Conservation (phyloP, 2,113 vertebrate genomes). For the Poeciliopsis occidentalis region DNA sequence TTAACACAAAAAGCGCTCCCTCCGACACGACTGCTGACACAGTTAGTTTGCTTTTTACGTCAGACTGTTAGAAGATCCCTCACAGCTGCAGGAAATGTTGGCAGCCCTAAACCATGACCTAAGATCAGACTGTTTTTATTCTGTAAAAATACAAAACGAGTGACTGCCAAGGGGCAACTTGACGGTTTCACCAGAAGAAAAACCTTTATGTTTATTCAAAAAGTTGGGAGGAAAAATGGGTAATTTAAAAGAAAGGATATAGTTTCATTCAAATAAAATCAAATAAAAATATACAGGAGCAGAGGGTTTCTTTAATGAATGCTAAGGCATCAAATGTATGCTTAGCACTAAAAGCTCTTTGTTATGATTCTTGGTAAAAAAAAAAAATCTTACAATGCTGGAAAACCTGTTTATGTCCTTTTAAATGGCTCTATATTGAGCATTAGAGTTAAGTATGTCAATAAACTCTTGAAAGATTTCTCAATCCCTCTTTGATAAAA, state of each 20-base stretch:
- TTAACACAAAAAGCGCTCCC: slow-evolving; percentile 56
- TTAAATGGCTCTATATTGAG: not conserved
- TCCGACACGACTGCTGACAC: slow-evolving; percentile 51
- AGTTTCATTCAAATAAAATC: not conserved
- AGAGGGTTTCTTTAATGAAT: not conserved
- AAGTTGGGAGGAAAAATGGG: slow-evolving; percentile 37
- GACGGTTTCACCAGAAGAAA: slow-evolving; percentile 41
- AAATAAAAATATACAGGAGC: not conserved
- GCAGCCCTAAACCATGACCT: slow-evolving; percentile 64
- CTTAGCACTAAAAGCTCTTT: not conserved
- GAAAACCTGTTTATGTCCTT: not conserved
- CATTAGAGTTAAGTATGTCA: too few relatives aligned
- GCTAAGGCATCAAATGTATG: not conserved
- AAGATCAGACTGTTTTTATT: slow-evolving; percentile 50
- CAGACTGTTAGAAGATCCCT: slow-evolving; percentile 21
- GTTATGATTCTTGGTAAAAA: not conserved
- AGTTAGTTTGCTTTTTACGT: slow-evolving; percentile 51
- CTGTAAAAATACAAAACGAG: slow-evolving; percentile 36
- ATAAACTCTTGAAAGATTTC: too few relatives aligned
- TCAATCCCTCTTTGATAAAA: too few relatives aligned
- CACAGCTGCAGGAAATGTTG: slow-evolving; percentile 14
- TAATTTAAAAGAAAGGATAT: slow-evolving; percentile 11
- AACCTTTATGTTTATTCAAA: slow-evolving; percentile 11
- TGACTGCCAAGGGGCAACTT: slow-evolving; percentile 58
- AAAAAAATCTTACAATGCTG: not conserved